These are phyloP conservation scores for Onchidella celtica DNA, from an alignment of 2,888 invertebrate genomes.

Conservation along the genomic window DNA sequence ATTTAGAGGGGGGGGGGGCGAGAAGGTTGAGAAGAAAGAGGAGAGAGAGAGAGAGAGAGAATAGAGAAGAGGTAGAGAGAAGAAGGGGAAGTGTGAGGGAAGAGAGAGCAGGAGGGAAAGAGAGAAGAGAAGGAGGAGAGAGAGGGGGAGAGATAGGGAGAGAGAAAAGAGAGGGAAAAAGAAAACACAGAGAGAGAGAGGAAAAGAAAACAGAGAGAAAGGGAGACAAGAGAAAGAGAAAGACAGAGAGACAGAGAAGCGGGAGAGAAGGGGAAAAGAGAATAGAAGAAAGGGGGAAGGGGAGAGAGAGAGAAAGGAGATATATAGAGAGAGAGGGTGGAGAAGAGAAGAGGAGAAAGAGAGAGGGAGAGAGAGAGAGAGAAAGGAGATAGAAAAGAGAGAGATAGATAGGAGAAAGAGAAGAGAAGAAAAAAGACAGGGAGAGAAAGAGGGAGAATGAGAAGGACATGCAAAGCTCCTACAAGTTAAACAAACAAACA, in stretches of 20 bases:
- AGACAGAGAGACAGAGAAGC: neutral
- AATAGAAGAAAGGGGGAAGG: too few relatives aligned
- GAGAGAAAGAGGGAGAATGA: too few relatives aligned
- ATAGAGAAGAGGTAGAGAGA: neutral
- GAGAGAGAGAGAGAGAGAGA: neutral
- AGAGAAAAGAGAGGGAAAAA: neutral
- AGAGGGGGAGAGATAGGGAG: neutral
- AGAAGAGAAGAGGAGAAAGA: too few relatives aligned
- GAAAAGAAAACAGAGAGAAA: neutral
- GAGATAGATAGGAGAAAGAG: too few relatives aligned
- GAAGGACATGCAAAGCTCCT: too few relatives aligned
- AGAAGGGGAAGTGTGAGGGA: neutral
- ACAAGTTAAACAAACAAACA: too few relatives aligned
- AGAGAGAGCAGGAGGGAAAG: neutral
- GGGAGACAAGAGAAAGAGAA: neutral
- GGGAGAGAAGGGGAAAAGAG: neutral
- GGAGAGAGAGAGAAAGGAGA: too few relatives aligned
- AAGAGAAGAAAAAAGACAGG: too few relatives aligned
- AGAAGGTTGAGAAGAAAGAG: neutral
- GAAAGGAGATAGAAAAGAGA: too few relatives aligned
- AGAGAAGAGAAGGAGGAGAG: neutral
- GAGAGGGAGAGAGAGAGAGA: too few relatives aligned
- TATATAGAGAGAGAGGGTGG: too few relatives aligned
- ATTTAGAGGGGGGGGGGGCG: neutral
- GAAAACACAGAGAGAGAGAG: neutral